Percentiles rank a stretch among this genome's conserved stretches.
Evolutionary conservation across 2,797 vertebrate genomes (phyloP).

Genomic region (Knipowitschia caucasica): DNA sequence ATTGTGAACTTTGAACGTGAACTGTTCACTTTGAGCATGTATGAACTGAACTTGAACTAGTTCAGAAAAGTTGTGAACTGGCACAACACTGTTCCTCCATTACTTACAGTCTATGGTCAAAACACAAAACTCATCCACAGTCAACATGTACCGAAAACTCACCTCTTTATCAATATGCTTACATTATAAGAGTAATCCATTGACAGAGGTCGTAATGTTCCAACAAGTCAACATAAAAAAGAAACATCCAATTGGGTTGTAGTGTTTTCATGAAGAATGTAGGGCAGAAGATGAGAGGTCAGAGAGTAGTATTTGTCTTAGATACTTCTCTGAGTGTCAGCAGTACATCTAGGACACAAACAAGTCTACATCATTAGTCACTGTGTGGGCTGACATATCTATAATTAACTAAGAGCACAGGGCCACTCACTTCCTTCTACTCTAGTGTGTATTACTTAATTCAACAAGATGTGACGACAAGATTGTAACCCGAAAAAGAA

Average conservation of each 20-base stretch:
- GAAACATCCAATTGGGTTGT: not conserved
- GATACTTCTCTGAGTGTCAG: slow-evolving; percentile 37
- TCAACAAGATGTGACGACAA: slow-evolving; percentile 59
- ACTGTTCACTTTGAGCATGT: too few species aligned
- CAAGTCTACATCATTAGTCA: slow-evolving; percentile 55
- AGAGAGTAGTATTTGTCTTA: slow-evolving; percentile 15
- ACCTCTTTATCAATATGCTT: not conserved
- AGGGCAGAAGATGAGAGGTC: slow-evolving; percentile 3
- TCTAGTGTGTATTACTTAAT: slow-evolving; percentile 57
- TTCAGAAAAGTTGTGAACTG: too few species aligned
- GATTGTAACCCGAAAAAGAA: slow-evolving; percentile 46
- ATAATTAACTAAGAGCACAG: slow-evolving; percentile 56
- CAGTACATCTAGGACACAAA: slow-evolving; percentile 56
- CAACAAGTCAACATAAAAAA: not conserved
- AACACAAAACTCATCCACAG: not conserved
- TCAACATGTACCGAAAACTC: not conserved
- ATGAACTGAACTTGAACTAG: too few species aligned
- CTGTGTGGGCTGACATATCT: slow-evolving; percentile 35
- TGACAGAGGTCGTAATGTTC: not conserved
- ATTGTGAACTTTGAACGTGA: too few species aligned
- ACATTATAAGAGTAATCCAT: not conserved
- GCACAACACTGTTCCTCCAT: too few species aligned
- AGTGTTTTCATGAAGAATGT: not conserved
- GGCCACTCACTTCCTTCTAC: slow-evolving; percentile 42
- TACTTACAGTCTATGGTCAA: too few species aligned